Evolutionary conservation across 2,888 invertebrate species (phyloP), one percentile per base, ranked within the genome.

Genomic region (Volucella zonaria): DNA sequence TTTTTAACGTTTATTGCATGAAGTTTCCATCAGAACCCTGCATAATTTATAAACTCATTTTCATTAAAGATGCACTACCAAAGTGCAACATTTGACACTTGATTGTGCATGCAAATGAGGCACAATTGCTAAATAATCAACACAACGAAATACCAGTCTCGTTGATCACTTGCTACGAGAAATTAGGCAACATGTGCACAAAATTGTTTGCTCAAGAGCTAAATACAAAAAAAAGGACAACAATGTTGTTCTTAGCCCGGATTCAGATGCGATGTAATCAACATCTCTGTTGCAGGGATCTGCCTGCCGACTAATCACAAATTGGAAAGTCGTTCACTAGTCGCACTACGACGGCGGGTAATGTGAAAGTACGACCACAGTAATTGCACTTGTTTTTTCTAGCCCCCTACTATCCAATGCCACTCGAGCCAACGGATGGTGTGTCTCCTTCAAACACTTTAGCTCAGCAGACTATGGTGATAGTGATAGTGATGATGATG

Each of bases 311-410:
- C 66, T 75, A 61, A 42, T 23, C 10, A 59, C 54, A 56, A 77
- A 82, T 82, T 82, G 71, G 82, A 82, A 82, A 82, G 82, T 67
- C 61, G 66, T 66, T 18, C 64, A 66, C 14, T 67, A 82, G 82
- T 67, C 61, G 66, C 59, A 14, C 64, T 61, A 10, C 56, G 15
- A 11, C 54, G 14, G 70, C 23, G 23, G 52, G 42, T 14, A 43
- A 38, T 61, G 77, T 71, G 82, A 82, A 82, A 82, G 82, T 77
- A 66, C 47, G 43, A 45, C 54, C 40, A 10, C 66, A 51, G 18
- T 59, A 43, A 18, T 23, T 58, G 58, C 58, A 11, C n/a, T 31
- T 14, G 8, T 51, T 42, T 18, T 10, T n/a, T 14, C 14, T 6
- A 31, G 31, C 31, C 31, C 31, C 31, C 31, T 31, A 31, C 31